Percentiles rank a stretch among this genome's conserved stretches.
Evolutionary conservation across 2,888 invertebrate genomes (phyloP).

Genomic region (Phengaris arion): DNA sequence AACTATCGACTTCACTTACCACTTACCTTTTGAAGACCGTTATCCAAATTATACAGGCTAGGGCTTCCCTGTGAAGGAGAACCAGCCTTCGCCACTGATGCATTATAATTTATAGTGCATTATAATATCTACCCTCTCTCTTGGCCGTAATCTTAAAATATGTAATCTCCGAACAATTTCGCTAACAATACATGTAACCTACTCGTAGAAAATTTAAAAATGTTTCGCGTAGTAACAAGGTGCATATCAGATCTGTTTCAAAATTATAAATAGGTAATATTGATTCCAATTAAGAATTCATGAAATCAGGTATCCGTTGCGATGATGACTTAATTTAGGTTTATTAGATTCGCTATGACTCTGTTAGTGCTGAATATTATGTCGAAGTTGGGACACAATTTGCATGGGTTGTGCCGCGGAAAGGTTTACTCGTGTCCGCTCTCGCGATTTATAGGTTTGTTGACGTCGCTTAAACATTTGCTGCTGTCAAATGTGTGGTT

Average conservation of each 20-base stretch:
- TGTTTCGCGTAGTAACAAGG: background rate
- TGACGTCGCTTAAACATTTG: background rate
- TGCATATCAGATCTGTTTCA: background rate
- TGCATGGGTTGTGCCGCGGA: background rate
- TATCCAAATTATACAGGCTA: too few species aligned
- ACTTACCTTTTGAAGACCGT: too few species aligned
- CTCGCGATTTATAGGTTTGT: background rate
- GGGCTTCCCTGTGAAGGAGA: too few species aligned
- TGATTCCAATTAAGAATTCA: background rate
- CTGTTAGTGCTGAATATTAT: background rate
- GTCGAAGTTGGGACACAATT: background rate
- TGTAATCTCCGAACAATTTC: too few species aligned
- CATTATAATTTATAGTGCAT: too few species aligned
- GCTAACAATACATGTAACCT: too few species aligned
- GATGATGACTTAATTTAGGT: background rate
- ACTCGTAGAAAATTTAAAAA: background rate
- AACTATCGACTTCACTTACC: too few species aligned
- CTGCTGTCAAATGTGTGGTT: background rate
- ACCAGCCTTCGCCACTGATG: too few species aligned
- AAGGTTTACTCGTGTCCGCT: background rate
- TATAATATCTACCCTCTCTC: too few species aligned
- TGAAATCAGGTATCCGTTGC: slow-evolving; percentile 4
- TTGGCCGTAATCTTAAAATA: too few species aligned
- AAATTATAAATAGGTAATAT: background rate
- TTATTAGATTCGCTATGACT: too few species aligned